A percentile compares a stretch with the other conserved stretches of the same genome.
Conservation (phyloP, 2,113 vertebrate species). For the Lasiurus borealis region DNA sequence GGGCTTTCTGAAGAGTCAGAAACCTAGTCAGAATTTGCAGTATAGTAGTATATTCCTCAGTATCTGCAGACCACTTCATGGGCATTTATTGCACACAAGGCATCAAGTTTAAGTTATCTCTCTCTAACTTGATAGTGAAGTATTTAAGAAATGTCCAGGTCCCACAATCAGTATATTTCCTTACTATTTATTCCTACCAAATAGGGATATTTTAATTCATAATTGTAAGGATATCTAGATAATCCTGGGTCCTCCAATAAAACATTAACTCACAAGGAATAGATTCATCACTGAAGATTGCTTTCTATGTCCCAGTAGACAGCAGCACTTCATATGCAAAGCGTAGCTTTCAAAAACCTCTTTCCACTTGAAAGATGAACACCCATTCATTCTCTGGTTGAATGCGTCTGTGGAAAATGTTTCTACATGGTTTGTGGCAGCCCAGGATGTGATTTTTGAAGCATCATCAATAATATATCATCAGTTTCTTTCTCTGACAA, state of each 20-base stretch:
- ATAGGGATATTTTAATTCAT: not conserved
- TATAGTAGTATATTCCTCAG: not conserved
- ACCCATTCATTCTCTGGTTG: constrained; percentile 2
- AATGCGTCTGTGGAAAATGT: constrained; percentile 38
- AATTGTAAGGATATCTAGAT: not conserved
- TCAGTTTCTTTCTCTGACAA: constrained; percentile 43
- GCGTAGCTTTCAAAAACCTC: constrained; percentile 28
- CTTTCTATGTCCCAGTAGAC: not conserved
- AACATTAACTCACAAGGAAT: not conserved
- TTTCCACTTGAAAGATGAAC: constrained; percentile 52
- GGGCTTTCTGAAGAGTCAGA: not conserved
- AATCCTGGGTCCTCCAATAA: constrained; percentile 10
- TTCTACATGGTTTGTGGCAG: constrained; percentile 13
- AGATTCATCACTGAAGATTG: constrained; percentile 36
- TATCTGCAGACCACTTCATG: not conserved
- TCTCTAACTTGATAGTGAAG: not conserved
- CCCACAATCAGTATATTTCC: not conserved
- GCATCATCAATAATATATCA: constrained; percentile 53
- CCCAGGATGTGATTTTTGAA: constrained; percentile 45
- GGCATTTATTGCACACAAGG: not conserved
- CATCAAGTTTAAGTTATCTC: not conserved
- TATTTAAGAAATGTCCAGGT: not conserved
- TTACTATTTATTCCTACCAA: not conserved
- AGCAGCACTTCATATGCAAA: constrained; percentile 18
- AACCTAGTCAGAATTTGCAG: not conserved